phyloP scores from a whole-genome alignment of 2,113 vertebrate species.

The Camelus bactrianus region DNA sequence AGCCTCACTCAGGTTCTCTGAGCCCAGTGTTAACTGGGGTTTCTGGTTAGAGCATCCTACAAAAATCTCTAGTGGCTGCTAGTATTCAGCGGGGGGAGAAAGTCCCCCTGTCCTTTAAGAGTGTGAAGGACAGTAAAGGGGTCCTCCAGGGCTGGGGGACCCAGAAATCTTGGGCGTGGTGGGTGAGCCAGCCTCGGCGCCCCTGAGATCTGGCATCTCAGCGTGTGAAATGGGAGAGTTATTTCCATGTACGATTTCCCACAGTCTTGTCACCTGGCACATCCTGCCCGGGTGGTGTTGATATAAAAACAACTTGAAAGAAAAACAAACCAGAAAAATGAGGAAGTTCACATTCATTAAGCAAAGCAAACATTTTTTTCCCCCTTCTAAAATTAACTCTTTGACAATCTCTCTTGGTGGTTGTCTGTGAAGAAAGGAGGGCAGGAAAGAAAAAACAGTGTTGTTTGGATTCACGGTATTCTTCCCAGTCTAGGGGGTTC shows the following conservation, averaged over 20 bases:
- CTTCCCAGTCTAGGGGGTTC: background rate
- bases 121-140: background rate
- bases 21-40: background rate
- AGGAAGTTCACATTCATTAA: slow-evolving; percentile 68
- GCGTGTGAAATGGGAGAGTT: background rate
- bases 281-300: slow-evolving; percentile 11
- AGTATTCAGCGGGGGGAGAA: background rate
- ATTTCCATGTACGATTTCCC: slow-evolving; percentile 49
- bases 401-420: slow-evolving; percentile 43
- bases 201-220: background rate
- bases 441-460: background rate
- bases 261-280: slow-evolving; percentile 61
- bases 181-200: background rate
- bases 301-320: slow-evolving; percentile 69
- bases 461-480: slow-evolving; percentile 20
- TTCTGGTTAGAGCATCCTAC: background rate
- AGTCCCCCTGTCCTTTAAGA: background rate
- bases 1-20: background rate
- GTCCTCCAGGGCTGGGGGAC: background rate
- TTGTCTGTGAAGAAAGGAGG: slow-evolving; percentile 45
- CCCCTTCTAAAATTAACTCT: slow-evolving; percentile 64
- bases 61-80: background rate
- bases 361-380: slow-evolving; percentile 44
- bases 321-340: slow-evolving; percentile 74
- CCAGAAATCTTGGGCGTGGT: background rate